A percentile compares a stretch with the other conserved stretches of the same genome.
These are phyloP conservation scores for Microcebus griseorufus DNA, from an alignment of 2,113 vertebrate genomes.

Conservation along the genomic window DNA sequence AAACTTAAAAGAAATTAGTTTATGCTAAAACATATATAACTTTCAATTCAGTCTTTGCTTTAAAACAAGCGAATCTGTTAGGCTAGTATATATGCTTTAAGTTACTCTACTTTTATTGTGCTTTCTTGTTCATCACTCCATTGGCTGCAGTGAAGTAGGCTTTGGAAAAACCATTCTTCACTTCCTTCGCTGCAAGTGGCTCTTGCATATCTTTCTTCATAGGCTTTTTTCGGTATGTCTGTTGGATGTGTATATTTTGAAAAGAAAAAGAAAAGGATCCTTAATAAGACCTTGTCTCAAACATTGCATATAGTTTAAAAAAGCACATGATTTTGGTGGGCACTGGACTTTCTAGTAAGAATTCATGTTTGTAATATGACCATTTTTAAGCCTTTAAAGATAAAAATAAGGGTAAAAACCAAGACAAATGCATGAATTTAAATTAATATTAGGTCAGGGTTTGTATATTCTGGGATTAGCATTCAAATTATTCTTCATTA, in stretches of 20 bases:
- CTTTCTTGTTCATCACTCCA: slow-evolving; percentile 85
- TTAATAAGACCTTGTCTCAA: not conserved
- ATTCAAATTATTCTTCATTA: slow-evolving; percentile 2
- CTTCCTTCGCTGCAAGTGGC: slow-evolving; percentile 70
- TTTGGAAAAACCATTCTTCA: slow-evolving; percentile 88
- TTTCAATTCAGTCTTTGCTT: slow-evolving; percentile 78
- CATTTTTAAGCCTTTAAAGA: not conserved
- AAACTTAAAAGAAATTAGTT: slow-evolving; percentile 77
- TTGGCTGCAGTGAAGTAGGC: slow-evolving; percentile 83
- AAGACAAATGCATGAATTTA: not conserved
- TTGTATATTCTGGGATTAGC: not conserved
- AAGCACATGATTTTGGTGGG: not conserved
- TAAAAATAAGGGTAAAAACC: not conserved
- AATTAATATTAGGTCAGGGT: not conserved
- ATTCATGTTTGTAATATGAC: not conserved
- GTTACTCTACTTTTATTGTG: slow-evolving; percentile 76
- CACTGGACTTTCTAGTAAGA: not conserved
- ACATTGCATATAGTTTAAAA: not conserved
- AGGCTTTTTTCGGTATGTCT: slow-evolving; percentile 89
- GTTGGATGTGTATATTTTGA: not conserved
- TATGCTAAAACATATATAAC: slow-evolving; percentile 78
- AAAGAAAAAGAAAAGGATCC: not conserved
- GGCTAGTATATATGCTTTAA: not conserved
- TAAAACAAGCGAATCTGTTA: slow-evolving; percentile 61
- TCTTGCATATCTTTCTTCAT: slow-evolving; percentile 76